Evolutionary conservation across 1,140 invertebrate genomes (phyloP).

Genomic region (Bombus huntii): DNA sequence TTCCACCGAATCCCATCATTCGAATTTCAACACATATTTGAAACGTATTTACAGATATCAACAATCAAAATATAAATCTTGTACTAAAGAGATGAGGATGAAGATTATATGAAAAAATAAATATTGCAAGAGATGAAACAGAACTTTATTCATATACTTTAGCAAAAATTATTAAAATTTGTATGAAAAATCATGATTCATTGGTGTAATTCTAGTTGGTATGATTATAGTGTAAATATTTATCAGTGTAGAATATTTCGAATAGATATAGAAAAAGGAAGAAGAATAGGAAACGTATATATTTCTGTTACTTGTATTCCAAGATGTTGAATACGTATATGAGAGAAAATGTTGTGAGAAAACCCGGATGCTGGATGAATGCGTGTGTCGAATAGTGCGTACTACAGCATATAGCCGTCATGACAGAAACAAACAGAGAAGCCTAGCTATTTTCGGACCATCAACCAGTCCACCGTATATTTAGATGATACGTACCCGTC

Average conservation of each 20-base stretch:
- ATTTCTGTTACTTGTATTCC: neutral
- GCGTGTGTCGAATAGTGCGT: constrained; percentile 36
- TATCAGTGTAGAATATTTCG: neutral
- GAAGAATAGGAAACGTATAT: neutral
- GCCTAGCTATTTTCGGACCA: constrained; percentile 54
- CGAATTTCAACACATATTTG: too few relatives aligned
- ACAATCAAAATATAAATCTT: too few relatives aligned
- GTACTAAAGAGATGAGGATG: too few relatives aligned
- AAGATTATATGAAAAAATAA: too few relatives aligned
- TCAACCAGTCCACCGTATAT: constrained; percentile 58
- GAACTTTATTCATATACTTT: too few relatives aligned
- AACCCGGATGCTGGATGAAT: constrained; percentile 19
- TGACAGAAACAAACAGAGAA: constrained; percentile 55
- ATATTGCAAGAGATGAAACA: too few relatives aligned
- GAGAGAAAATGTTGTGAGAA: neutral
- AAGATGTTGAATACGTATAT: neutral
- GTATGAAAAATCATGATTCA: too few relatives aligned
- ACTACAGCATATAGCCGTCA: constrained; percentile 41
- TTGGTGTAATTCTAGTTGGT: too few relatives aligned
- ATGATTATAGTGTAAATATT: too few relatives aligned
- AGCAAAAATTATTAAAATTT: too few relatives aligned
- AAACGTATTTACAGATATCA: too few relatives aligned
- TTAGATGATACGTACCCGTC: constrained; percentile 61
- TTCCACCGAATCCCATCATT: too few relatives aligned
- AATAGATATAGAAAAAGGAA: neutral